Percentiles rank a stretch among this genome's conserved stretches.
These are phyloP conservation scores for Anguilla marmorata DNA, from an alignment of 2,797 vertebrate genomes.

Conservation along the genomic window DNA sequence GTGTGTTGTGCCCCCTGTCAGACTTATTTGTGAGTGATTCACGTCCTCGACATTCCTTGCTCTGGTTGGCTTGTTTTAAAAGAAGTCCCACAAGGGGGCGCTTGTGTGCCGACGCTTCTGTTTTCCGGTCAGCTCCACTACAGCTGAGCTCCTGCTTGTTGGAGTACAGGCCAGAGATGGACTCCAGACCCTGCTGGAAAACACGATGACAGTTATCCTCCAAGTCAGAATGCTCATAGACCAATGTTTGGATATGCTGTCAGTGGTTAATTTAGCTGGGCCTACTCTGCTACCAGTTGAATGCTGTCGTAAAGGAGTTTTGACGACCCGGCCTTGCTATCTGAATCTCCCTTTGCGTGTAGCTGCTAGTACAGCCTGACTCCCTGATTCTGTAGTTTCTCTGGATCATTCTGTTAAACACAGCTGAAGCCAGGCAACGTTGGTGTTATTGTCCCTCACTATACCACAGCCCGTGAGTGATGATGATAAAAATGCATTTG, in stretches of 20 bases:
- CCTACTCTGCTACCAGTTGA: background rate
- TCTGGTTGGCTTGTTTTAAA: background rate
- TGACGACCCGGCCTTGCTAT: background rate
- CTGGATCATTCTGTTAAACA: background rate
- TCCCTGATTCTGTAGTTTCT: background rate
- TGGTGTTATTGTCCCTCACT: background rate
- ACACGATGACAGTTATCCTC: background rate
- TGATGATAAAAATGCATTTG: background rate
- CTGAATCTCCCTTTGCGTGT: background rate
- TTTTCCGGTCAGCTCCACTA: background rate
- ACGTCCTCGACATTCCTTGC: background rate
- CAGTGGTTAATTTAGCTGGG: background rate
- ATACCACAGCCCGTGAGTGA: no score
- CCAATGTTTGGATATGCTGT: background rate
- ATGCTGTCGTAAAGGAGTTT: background rate
- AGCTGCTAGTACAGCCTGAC: background rate
- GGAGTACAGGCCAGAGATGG: background rate
- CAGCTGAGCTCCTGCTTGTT: background rate
- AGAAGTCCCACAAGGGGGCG: slow-evolving; percentile 17
- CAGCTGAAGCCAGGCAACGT: background rate
- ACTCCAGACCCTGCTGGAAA: background rate
- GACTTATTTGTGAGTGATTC: background rate
- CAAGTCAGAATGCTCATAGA: background rate
- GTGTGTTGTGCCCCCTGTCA: background rate
- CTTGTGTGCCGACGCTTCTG: background rate